These are phyloP conservation scores for Mya arenaria DNA, from an alignment of 1,140 invertebrate genomes.

Conservation along the genomic window DNA sequence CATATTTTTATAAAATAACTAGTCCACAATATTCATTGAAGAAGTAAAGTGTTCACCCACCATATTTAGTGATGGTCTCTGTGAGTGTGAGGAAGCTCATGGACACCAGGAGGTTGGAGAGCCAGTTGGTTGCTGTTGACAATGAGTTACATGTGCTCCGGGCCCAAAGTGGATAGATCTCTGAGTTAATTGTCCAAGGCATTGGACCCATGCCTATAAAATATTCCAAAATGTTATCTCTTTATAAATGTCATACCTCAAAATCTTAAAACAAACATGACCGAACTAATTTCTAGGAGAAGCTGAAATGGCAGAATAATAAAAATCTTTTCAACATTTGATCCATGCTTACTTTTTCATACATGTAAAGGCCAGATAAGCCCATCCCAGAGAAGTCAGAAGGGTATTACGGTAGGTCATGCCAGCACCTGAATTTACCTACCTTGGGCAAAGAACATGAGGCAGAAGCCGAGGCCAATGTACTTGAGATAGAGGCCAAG, in stretches of 20 bases:
- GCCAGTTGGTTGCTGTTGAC: slow-evolving; percentile 85
- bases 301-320: not conserved
- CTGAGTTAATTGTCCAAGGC: slow-evolving; percentile 87
- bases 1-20: too few relatives aligned
- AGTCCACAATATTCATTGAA: too few relatives aligned
- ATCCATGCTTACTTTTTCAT: not conserved
- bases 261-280: not conserved
- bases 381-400: slow-evolving; percentile 83
- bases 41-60: too few relatives aligned
- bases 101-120: slow-evolving; percentile 84
- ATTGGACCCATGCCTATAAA: slow-evolving; percentile 84
- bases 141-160: slow-evolving; percentile 84
- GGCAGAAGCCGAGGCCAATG: slow-evolving; percentile 82
- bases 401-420: too few relatives aligned
- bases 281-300: not conserved
- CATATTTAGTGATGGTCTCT: slow-evolving; percentile 82
- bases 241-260: not conserved
- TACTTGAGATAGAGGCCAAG: slow-evolving; percentile 82
- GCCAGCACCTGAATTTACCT: slow-evolving; percentile 32
- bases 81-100: slow-evolving; percentile 84
- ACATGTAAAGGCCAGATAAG: slow-evolving; percentile 81
- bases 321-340: not conserved
- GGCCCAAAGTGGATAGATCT: slow-evolving; percentile 86
- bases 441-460: slow-evolving; percentile 84
- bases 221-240: not conserved